Evolutionary conservation across 2,113 vertebrate species (phyloP).

Genomic region (Neotragus moschatus): DNA sequence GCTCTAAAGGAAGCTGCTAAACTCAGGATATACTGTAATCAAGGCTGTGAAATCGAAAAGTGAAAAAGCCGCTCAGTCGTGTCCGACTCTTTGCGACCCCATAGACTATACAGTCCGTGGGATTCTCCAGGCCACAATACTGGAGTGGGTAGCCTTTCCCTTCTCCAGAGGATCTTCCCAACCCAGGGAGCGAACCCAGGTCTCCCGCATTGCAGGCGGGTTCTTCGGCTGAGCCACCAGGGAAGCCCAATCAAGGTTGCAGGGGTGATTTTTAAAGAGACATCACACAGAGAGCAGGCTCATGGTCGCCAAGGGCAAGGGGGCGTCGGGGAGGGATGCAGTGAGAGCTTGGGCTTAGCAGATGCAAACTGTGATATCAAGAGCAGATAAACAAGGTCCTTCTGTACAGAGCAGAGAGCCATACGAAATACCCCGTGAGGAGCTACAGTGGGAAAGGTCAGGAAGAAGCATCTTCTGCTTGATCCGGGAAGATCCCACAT

Average conservation of each 20-base stretch:
- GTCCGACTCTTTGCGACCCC: not conserved
- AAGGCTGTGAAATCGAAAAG: not conserved
- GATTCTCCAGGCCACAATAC: not conserved
- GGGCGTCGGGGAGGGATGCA: rapidly evolving
- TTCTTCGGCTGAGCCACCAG: not conserved
- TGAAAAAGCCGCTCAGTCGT: not conserved
- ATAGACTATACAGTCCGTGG: not conserved
- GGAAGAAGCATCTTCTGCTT: not conserved
- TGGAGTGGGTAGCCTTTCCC: not conserved
- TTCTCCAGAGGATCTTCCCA: not conserved
- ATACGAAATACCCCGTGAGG: not conserved
- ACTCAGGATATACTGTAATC: not conserved
- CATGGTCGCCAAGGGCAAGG: not conserved
- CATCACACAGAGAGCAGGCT: not conserved
- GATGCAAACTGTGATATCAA: not conserved
- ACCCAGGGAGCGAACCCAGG: not conserved
- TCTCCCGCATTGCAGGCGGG: rapidly evolving
- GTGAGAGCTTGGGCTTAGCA: not conserved
- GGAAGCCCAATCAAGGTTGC: not conserved
- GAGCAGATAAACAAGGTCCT: not conserved
- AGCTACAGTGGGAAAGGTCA: not conserved
- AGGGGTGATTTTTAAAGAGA: not conserved
- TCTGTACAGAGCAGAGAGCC: not conserved
- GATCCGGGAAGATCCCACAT: not conserved
- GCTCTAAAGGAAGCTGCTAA: not conserved